Evolutionary conservation across 2,888 invertebrate species (phyloP).

Genomic region (Conistra vaccinii): DNA sequence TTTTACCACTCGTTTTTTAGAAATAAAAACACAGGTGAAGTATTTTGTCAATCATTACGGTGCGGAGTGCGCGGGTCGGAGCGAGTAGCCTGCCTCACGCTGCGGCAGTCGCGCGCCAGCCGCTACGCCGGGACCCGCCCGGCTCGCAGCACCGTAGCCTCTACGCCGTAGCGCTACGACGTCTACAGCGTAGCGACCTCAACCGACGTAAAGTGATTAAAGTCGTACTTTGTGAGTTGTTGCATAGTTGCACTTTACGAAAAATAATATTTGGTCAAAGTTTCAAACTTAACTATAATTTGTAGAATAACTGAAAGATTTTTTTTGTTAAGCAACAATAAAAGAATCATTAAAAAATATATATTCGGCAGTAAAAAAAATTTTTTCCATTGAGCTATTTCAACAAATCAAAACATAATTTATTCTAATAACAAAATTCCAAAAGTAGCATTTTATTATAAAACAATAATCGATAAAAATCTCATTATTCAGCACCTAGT

Average conservation of each 20-base stretch:
- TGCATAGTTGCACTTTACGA: conserved; percentile 16
- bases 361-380: no score
- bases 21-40: conserved; percentile 87
- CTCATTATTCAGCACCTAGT: conserved; percentile 22
- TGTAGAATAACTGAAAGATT: conserved; percentile 4
- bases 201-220: conserved; percentile 61
- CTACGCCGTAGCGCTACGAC: conserved; percentile 67
- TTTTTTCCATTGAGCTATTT: background rate
- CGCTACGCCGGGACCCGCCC: conserved; percentile 72
- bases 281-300: conserved; percentile 44
- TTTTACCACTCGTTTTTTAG: conserved; percentile 65
- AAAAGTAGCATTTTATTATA: background rate
- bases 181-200: conserved; percentile 66
- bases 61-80: conserved; percentile 74
- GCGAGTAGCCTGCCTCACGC: conserved; percentile 65
- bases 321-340: background rate
- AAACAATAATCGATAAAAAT: background rate
- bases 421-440: background rate
- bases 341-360: no score
- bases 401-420: background rate
- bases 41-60: conserved; percentile 88
- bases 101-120: conserved; percentile 76
- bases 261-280: conserved; percentile 24
- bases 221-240: conserved; percentile 60
- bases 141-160: conserved; percentile 72